Evolutionary conservation across 1,140 invertebrate species (phyloP), one percentile per base, ranked within the genome.

Genomic region (Rhopalosiphum padi): DNA sequence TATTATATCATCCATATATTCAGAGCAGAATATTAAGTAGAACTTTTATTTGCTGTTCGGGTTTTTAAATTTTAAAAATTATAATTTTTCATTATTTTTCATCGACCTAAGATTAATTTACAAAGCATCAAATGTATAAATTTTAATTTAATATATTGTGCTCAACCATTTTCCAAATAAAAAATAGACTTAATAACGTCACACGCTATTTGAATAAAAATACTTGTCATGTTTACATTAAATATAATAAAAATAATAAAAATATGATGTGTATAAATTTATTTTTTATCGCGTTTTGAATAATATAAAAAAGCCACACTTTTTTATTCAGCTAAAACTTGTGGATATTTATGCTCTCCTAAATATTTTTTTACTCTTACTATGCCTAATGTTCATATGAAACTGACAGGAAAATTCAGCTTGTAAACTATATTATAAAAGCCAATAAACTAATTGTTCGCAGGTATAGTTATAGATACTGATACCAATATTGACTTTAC

Each of bases 401-500:
- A 18, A 77, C 15, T 0, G 18, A n/a, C 15, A 5, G 4, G 15
- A n/a, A 15, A 21, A n/a, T 77, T 77, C 18, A 77, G 0, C 60
- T 77, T n/a, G 60, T n/a, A 77, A 77, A 77, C 5, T n/a, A n/a
- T n/a, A 77, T 77, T n/a, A 77, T 77, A n/a, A 77, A 77, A 68
- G 30, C 30, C 25, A 68, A 68, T 68, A 15, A 68, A 68, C 23
- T 68, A 68, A 68, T n/a, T 68, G 30, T 11, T 30, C 30, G 25
- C 15, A n/a, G 9, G 30, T 8, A 77, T 18, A 77, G 30, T 18
- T n/a, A 46, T 46, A 46, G n/a, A 77, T 77, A n/a, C n/a, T 25
- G n/a, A 77, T 18, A 77, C 30, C 30, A 77, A 77, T 77, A 35
- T n/a, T 77, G 30, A 77, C 15, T 77, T n/a, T n/a, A 18, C n/a